phyloP scores from a whole-genome alignment of 2,797 vertebrate genomes.

The Neomorphus geoffroyi region DNA sequence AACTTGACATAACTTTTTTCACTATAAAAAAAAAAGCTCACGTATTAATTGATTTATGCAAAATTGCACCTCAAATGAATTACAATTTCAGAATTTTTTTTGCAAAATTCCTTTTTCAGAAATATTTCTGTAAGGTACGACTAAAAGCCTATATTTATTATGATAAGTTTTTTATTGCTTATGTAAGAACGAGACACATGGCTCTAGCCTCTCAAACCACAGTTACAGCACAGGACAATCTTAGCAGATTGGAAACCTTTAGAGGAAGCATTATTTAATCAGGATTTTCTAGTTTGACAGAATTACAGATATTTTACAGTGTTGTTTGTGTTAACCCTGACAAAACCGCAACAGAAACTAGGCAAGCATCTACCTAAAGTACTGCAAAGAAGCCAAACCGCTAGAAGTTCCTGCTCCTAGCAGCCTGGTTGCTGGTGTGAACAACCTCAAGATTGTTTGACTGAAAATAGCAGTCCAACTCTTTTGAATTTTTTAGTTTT shows the following conservation, averaged over 20 bases:
- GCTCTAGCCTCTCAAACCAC: neutral
- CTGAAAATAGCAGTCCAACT: neutral
- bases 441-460: neutral
- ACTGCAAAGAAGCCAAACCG: neutral
- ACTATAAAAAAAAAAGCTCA: neutral
- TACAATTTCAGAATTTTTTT: neutral
- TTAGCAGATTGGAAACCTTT: neutral
- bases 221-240: neutral
- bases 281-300: neutral
- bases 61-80: neutral
- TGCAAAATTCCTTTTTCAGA: neutral
- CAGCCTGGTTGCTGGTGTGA: neutral
- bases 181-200: neutral
- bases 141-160: neutral
- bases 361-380: neutral
- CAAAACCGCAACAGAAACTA: neutral
- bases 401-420: neutral
- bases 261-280: neutral
- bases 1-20: neutral
- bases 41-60: neutral
- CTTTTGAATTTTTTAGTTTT: neutral
- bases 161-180: neutral
- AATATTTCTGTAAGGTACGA: neutral
- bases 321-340: neutral
- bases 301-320: neutral